Evolutionary conservation across 2,888 invertebrate genomes (phyloP), one percentile per base, ranked within the genome.

Genomic region (Ceriagrion tenellum): DNA sequence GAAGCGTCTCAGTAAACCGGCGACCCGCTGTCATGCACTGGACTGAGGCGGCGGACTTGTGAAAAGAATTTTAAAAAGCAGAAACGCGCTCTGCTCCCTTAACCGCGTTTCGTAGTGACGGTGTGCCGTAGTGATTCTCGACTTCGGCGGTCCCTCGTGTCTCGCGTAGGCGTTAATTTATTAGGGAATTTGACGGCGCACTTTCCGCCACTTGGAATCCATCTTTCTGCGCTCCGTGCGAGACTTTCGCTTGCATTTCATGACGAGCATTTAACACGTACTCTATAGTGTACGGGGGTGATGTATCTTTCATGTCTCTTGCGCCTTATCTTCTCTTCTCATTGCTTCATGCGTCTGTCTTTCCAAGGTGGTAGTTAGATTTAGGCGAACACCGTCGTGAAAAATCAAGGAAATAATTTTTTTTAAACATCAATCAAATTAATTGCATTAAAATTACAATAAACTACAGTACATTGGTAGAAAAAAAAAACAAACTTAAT

Each of bases 131-230:
- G 81, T 81, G 81, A 81, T 81, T 81, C 81, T 81, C 81, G 35
- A n/a, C 2, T 81, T 1, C 1, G 30, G 81, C 35, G 35, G 1
- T 81, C 35, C 35, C 81, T 81, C 81, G 16, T 16, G 35, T 69
- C n/a, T 69, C 69, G 81, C 13, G 81, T 81, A 35, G 81, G 30
- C 30, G 81, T 81, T 81, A 81, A 81, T 81, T 81, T 81, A 81
- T 35, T 35, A 18, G 81, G 35, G 30, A 35, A 81, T 81, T 18
- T 30, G 13, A n/a, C 35, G 35, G 35, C 81, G 30, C 35, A 81
- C 35, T 35, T 35, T 81, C 81, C 16, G 81, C 8, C 81, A 35
- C 35, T 8, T 81, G 23, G 35, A 81, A n/a, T 69, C 69, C n/a
- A 12, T 69, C 69, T n/a, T 2, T 59, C 59, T n/a, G 69, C n/a